These are phyloP conservation scores for Aethina tumida DNA, from an alignment of 1,140 invertebrate species.

Conservation along the genomic window DNA sequence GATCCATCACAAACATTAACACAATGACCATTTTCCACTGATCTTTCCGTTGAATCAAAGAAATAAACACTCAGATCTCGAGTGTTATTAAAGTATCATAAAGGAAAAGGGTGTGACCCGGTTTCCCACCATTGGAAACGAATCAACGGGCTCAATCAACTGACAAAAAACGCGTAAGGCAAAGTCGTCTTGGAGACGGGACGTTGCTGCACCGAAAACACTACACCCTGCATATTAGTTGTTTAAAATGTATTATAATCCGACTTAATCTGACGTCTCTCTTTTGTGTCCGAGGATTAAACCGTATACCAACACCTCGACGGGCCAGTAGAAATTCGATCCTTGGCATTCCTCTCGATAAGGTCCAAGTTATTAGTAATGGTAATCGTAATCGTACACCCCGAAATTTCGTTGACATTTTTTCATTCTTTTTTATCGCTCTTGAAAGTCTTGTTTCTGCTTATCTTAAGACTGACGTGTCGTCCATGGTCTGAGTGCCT, in stretches of 20 bases:
- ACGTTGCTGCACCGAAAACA: constrained; percentile 9
- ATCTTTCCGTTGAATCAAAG: background rate
- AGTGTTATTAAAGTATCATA: background rate
- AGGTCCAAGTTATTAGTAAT: constrained; percentile 11
- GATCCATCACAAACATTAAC: background rate
- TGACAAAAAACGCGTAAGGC: too few species aligned
- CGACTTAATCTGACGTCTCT: constrained; percentile 14
- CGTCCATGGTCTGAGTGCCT: constrained; percentile 1
- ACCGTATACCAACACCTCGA: constrained; percentile 13
- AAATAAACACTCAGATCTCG: constrained; percentile 2
- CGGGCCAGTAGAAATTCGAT: constrained; percentile 14
- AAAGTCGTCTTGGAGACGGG: constrained; percentile 5
- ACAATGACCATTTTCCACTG: background rate
- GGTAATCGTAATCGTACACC: constrained; percentile 14
- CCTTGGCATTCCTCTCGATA: constrained; percentile 11
- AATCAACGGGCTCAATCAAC: constrained; percentile 2
- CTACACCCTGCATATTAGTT: constrained; percentile 16
- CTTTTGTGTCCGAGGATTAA: constrained; percentile 18
- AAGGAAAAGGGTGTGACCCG: background rate
- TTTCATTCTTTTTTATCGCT: constrained; percentile 9
- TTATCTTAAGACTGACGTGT: constrained; percentile 7
- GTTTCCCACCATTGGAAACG: background rate
- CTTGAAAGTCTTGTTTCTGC: background rate
- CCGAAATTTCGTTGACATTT: constrained; percentile 13
- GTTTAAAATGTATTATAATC: constrained; percentile 21